phyloP scores from a whole-genome alignment of 2,888 invertebrate genomes.

The Ochlodes sylvanus region DNA sequence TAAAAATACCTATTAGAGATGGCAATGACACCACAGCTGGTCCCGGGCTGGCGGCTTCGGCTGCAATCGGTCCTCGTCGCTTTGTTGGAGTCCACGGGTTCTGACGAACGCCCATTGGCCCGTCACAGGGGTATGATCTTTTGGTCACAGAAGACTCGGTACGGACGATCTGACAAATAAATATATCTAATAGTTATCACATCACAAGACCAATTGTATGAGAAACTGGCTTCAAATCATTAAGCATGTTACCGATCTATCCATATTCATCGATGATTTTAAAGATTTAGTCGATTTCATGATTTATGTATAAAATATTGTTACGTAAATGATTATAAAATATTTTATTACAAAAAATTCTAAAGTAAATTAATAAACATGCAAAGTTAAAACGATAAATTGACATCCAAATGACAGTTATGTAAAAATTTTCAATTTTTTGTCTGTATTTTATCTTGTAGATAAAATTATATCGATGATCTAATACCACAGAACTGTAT shows the following conservation, averaged over 20 bases:
- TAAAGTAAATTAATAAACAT: conserved; percentile 4
- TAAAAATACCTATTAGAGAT: conserved; percentile 89
- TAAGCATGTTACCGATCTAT: conserved; percentile 53
- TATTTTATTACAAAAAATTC: background rate
- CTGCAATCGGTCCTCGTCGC: conserved; percentile 94
- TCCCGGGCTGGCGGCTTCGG: conserved; percentile 93
- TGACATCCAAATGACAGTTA: conserved; percentile 11
- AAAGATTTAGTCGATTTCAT: conserved; percentile 47
- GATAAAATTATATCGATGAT: conserved; percentile 4
- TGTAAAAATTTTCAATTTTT: background rate
- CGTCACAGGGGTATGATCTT: conserved; percentile 58
- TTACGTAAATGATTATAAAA: background rate
- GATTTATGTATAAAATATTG: conserved; percentile 5
- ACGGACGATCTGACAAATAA: conserved; percentile 37
- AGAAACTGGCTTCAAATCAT: no score
- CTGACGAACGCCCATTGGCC: conserved; percentile 89
- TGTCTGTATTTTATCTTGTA: background rate
- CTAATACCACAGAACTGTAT: background rate
- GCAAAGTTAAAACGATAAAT: conserved; percentile 1
- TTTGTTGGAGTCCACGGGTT: conserved; percentile 96
- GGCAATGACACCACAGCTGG: conserved; percentile 94
- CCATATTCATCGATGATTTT: conserved; percentile 52
- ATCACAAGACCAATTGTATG: background rate
- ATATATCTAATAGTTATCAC: background rate
- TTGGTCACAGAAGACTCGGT: conserved; percentile 57